Evolutionary conservation across 2,113 vertebrate species (phyloP).

Genomic region (Galemys pyrenaicus): DNA sequence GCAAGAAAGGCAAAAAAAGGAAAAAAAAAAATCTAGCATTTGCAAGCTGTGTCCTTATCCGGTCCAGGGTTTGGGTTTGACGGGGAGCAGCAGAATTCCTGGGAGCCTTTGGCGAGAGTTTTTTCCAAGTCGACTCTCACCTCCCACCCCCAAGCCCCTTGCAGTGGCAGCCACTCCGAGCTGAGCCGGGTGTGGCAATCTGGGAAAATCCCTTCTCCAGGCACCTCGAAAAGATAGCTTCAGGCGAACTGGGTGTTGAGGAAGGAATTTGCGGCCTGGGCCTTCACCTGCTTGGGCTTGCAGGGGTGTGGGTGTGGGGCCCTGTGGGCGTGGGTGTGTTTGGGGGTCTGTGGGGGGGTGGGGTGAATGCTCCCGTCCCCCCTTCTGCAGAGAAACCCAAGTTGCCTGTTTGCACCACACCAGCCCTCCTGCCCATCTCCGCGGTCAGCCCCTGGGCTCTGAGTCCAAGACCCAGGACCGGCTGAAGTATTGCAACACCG

Average conservation of each 20-base stretch:
- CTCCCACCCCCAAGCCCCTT: fast-evolving
- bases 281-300: constrained; percentile 54
- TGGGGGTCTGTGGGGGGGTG: background rate
- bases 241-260: background rate
- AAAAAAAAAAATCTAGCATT: background rate
- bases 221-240: background rate
- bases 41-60: background rate
- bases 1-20: background rate
- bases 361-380: background rate
- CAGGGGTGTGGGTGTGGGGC: background rate
- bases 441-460: background rate
- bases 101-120: background rate
- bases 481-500: constrained; percentile 53
- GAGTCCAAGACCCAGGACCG: background rate
- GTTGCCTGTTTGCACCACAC: constrained; percentile 41
- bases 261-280: background rate
- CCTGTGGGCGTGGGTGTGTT: background rate
- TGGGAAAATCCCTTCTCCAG: constrained; percentile 34
- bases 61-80: background rate
- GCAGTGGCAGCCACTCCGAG: fast-evolving
- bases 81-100: background rate
- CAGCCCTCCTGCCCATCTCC: background rate
- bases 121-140: background rate
- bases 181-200: background rate
- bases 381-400: background rate